A percentile compares a stretch with the other conserved stretches of the same genome.
phyloP scores from a whole-genome alignment of 2,113 vertebrate genomes.

The Aptenodytes forsteri region DNA sequence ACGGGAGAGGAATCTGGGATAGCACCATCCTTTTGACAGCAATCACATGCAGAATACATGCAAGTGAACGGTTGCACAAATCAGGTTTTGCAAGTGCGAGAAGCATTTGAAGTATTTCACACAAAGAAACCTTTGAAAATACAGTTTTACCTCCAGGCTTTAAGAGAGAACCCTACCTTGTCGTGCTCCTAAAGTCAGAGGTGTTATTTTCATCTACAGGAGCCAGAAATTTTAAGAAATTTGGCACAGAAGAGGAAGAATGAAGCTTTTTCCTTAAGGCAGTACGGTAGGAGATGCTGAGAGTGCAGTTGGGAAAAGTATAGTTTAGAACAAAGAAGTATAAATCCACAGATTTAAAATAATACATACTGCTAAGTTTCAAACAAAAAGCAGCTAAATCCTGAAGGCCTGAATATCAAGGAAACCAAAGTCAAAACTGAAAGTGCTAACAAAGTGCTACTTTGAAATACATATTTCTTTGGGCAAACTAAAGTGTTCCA shows the following conservation, averaged over 20 bases:
- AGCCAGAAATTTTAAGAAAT: conserved; percentile 99
- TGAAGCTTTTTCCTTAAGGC: conserved; percentile 92
- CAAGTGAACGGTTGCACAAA: background rate
- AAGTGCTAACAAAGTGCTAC: background rate
- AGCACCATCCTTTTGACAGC: background rate
- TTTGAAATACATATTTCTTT: background rate
- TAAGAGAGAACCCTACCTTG: conserved; percentile 78
- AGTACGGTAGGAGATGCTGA: conserved; percentile 85
- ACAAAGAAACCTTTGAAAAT: conserved; percentile 10
- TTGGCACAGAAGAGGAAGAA: conserved; percentile 97
- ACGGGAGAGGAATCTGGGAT: background rate
- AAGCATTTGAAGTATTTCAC: conserved; percentile 6
- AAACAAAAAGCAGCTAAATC: conserved; percentile 34
- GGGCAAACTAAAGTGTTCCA: background rate
- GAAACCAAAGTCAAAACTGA: conserved; percentile 11
- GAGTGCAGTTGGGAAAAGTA: conserved; percentile 78
- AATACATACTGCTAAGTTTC: conserved; percentile 44
- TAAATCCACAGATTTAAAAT: conserved; percentile 56
- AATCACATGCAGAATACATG: background rate
- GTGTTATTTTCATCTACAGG: conserved; percentile 93
- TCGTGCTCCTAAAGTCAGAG: conserved; percentile 80
- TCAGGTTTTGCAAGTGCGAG: background rate
- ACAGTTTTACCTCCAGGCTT: conserved; percentile 20
- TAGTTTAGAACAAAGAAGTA: conserved; percentile 68
- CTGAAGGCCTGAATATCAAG: background rate